These are phyloP conservation scores for Drosophila pullipes DNA, from an alignment of 2,888 invertebrate genomes.

Conservation along the genomic window DNA sequence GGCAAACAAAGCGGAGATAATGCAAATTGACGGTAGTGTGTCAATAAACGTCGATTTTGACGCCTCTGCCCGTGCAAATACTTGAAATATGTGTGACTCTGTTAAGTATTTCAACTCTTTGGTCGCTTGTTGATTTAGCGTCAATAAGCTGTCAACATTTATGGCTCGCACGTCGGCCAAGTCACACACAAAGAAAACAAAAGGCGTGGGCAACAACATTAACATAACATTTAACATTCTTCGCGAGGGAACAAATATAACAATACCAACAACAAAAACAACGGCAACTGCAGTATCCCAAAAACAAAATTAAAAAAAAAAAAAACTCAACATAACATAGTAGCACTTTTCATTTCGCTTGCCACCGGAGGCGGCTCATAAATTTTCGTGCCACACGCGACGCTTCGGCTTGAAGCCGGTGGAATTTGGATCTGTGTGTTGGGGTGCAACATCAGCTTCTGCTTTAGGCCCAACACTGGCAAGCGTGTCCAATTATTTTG, in stretches of 20 bases:
- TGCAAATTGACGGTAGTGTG: conserved; percentile 64
- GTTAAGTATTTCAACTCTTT: conserved; percentile 20
- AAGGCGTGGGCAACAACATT: conserved; percentile 55
- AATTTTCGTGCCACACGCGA: conserved; percentile 81
- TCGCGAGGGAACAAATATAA: conserved; percentile 11
- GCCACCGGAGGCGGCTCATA: conserved; percentile 62
- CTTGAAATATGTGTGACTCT: conserved; percentile 38
- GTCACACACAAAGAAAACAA: conserved; percentile 60
- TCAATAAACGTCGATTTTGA: conserved; percentile 59
- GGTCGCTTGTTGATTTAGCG: conserved; percentile 57
- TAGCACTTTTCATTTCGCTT: conserved; percentile 69
- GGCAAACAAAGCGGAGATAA: conserved; percentile 35
- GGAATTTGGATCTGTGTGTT: conserved; percentile 16
- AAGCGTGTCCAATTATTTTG: conserved; percentile 83
- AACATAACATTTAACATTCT: conserved; percentile 56
- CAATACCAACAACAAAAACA: neutral
- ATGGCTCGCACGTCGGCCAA: conserved; percentile 68
- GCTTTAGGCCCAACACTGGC: conserved; percentile 53
- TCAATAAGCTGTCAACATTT: conserved; percentile 80
- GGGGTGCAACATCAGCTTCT: conserved; percentile 46
- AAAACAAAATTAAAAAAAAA: conserved; percentile 1
- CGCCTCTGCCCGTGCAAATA: conserved; percentile 46
- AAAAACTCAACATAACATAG: conserved; percentile 36
- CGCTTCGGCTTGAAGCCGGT: conserved; percentile 32
- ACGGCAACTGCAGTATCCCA: neutral